A percentile compares a stretch with the other conserved stretches of the same genome.
phyloP scores from a whole-genome alignment of 2,797 vertebrate genomes.

The Poliocrania exsul region DNA sequence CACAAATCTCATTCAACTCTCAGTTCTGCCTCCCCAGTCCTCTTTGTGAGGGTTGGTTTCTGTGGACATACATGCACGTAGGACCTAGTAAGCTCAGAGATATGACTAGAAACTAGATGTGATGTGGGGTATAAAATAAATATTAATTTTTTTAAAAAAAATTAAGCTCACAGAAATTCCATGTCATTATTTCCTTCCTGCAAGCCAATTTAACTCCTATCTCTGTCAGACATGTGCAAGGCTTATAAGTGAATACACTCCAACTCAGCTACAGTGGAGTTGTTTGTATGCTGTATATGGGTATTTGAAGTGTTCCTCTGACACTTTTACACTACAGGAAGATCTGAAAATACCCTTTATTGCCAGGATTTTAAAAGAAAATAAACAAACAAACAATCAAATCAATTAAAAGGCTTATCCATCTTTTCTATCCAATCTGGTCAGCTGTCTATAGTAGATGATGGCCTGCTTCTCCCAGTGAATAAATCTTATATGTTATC shows the following conservation, averaged over 20 bases:
- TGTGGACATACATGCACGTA: accelerated
- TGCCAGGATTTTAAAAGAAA: not conserved
- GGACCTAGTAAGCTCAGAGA: not conserved
- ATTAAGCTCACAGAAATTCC: not conserved
- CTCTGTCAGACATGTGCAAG: not conserved
- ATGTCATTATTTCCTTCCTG: not conserved
- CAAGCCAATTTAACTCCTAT: not conserved
- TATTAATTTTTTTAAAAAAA: not conserved
- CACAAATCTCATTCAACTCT: not conserved
- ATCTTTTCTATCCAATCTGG: not conserved
- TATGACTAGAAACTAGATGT: not conserved
- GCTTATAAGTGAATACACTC: not conserved
- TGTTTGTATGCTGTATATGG: accelerated
- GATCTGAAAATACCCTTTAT: not conserved
- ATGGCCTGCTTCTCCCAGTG: not conserved
- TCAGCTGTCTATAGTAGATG: not conserved
- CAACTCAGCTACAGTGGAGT: not conserved
- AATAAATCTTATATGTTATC: not conserved
- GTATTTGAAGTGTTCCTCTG: not conserved
- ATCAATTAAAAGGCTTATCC: not conserved
- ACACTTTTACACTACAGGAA: not conserved
- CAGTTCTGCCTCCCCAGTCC: not conserved
- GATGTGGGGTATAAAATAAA: not conserved
- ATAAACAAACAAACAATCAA: too few species aligned
- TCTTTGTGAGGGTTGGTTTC: not conserved